Evolutionary conservation across 2,113 vertebrate species (phyloP), one percentile per base, ranked within the genome.

Genomic region (Tauraco erythrolophus): DNA sequence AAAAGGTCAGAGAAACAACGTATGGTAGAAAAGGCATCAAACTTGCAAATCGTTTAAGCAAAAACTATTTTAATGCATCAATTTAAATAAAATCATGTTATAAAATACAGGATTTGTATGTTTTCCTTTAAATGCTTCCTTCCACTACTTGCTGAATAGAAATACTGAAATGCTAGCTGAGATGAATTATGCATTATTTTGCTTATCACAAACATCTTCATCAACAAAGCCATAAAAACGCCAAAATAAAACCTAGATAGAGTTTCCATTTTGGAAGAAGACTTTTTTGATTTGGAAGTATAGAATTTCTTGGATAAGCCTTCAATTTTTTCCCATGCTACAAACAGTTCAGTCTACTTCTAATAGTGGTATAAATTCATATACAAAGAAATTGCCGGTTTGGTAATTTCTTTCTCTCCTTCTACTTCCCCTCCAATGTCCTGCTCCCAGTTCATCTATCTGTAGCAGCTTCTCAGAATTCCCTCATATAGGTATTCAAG

Each of bases 1-100:
- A 91, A 94, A 79, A 93, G 92, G 91, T 96, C 95, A 95, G 91
- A 98, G 90, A 97, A 98, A 98, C 45, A 80, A 97, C 10, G 85
- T 85, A 92, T 96, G 97, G 91, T 84, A 95, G 76, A 91, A 91
- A 98, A 97, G 66, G 87, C 41, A 80, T 91, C 92, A 95, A 92
- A 97, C 84, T 95, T 90, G 53, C 68, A 89, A 86, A 78, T 89
- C 64, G 84, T 79, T 95, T 84, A 76, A 89, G 92, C 83, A 96
- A 97, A 94, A 97, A 92, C 37, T 93, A 84, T 41, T 89, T 88
- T 57, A 95, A 91, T 39, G 37, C 65, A 91, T 68, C 65, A 58
- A 51, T 77, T 58, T 45, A 86, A 92, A 91, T 66, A 78, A 60
- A 65, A 83, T 57, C 77, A 51, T 62, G 60, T 82, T 54, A 91